phyloP scores from a whole-genome alignment of 2,888 invertebrate species.

The Hyposoter dolosus region DNA sequence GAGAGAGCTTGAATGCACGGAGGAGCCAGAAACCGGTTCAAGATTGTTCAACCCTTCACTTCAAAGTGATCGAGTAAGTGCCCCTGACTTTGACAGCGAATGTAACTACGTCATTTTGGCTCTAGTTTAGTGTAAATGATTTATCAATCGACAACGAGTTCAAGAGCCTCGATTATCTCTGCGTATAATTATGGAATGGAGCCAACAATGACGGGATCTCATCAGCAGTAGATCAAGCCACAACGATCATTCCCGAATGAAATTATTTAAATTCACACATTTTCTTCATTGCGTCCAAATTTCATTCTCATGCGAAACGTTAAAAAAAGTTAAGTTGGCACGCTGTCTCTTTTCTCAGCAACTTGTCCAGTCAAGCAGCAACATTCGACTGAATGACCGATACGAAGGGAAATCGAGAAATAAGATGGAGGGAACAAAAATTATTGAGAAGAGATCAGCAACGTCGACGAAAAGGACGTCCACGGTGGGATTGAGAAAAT shows the following conservation, averaged over 20 bases:
- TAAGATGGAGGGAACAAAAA: slow-evolving; percentile 43
- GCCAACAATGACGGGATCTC: neutral
- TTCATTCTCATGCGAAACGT: neutral
- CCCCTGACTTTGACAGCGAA: slow-evolving; percentile 69
- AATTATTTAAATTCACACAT: neutral
- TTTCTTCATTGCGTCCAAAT: neutral
- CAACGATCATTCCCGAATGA: neutral
- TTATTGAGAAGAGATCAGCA: slow-evolving; percentile 64
- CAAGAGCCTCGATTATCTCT: neutral
- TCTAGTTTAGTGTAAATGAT: slow-evolving; percentile 27
- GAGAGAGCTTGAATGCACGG: slow-evolving; percentile 53
- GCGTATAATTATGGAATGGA: neutral
- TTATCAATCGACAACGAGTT: slow-evolving; percentile 4
- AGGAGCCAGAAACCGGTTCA: slow-evolving; percentile 66
- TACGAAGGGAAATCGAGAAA: slow-evolving; percentile 39
- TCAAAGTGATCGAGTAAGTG: slow-evolving; percentile 72
- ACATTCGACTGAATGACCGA: slow-evolving; percentile 70
- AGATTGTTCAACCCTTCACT: slow-evolving; percentile 54
- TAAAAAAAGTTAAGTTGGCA: neutral
- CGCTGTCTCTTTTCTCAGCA: slow-evolving; percentile 60
- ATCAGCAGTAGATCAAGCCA: neutral
- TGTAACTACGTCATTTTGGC: slow-evolving; percentile 72
- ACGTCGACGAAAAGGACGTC: slow-evolving; percentile 42
- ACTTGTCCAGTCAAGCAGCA: slow-evolving; percentile 69
- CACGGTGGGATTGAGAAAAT: slow-evolving; percentile 20